Conservation (phyloP, 2,888 invertebrate species). For the Strigamia crassipes region DNA sequence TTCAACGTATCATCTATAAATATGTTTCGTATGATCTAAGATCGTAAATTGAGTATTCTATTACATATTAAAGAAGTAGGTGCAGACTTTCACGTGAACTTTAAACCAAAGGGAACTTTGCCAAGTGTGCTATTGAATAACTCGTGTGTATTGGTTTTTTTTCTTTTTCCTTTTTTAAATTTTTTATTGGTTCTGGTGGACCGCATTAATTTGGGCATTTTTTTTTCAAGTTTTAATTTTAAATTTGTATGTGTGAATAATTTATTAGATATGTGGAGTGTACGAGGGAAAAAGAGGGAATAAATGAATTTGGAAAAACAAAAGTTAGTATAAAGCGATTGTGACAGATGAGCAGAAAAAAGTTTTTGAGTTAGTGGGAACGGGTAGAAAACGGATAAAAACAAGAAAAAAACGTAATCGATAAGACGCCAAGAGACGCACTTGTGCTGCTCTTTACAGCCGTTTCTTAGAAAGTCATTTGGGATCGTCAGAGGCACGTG, state of each 20-base stretch:
- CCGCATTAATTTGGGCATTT: too few relatives aligned
- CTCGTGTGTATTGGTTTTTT: background rate
- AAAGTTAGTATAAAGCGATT: background rate
- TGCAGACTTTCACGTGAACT: background rate
- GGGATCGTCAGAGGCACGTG: slow-evolving; percentile 41
- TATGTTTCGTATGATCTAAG: background rate
- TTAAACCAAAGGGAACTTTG: background rate
- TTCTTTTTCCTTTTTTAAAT: background rate
- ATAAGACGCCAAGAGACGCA: slow-evolving; percentile 39
- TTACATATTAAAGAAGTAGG: background rate
- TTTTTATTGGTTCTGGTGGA: background rate
- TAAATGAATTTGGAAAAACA: background rate
- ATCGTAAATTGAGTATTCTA: background rate
- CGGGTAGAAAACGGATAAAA: slow-evolving; percentile 12
- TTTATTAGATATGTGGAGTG: background rate
- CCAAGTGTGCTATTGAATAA: background rate
- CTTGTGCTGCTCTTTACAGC: slow-evolving; percentile 30
- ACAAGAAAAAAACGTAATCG: slow-evolving; percentile 11
- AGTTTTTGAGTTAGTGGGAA: background rate
- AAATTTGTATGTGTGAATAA: too few relatives aligned
- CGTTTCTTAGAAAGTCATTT: slow-evolving; percentile 41
- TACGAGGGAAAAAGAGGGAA: background rate
- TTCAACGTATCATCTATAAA: background rate
- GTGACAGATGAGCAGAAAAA: background rate
- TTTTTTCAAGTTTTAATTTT: too few relatives aligned